Evolutionary conservation across 2,113 vertebrate genomes (phyloP).

Genomic region (Gopherus evgoodei): DNA sequence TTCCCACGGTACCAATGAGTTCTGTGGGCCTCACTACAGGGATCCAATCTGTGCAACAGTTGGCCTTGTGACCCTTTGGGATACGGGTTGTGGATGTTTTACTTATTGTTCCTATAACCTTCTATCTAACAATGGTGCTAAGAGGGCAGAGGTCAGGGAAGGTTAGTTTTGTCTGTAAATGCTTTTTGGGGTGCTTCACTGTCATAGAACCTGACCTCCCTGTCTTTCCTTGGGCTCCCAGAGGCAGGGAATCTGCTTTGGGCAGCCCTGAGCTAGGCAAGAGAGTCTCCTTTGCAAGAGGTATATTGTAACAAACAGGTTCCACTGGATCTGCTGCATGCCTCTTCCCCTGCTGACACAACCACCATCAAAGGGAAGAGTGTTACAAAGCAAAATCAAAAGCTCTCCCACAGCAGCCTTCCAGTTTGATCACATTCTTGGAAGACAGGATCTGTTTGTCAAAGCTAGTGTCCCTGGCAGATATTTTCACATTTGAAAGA

Average conservation of each 20-base stretch:
- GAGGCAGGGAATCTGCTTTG: rapidly evolving
- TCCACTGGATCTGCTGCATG: background rate
- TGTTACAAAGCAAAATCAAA: background rate
- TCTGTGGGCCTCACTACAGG: too few relatives aligned
- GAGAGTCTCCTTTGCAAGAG: background rate
- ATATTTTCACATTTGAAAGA: background rate
- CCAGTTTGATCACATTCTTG: background rate
- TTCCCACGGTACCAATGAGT: too few relatives aligned
- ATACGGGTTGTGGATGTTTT: too few relatives aligned
- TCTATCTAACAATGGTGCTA: too few relatives aligned
- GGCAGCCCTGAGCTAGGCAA: background rate
- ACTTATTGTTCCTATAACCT: too few relatives aligned
- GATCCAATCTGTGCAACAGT: too few relatives aligned
- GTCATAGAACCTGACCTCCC: too few relatives aligned
- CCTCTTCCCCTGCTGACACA: background rate
- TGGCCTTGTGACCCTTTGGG: too few relatives aligned
- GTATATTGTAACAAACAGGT: background rate
- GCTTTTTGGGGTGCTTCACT: too few relatives aligned
- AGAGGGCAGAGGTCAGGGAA: too few relatives aligned
- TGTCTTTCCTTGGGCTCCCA: too few relatives aligned
- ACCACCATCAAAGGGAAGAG: background rate
- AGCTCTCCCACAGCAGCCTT: background rate
- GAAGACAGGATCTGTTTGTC: background rate
- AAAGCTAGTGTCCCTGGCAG: background rate
- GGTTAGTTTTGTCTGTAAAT: too few relatives aligned